Base-by-base conservation (phyloP, 2,113 vertebrate species). In the Ceyx melanurus region DNA sequence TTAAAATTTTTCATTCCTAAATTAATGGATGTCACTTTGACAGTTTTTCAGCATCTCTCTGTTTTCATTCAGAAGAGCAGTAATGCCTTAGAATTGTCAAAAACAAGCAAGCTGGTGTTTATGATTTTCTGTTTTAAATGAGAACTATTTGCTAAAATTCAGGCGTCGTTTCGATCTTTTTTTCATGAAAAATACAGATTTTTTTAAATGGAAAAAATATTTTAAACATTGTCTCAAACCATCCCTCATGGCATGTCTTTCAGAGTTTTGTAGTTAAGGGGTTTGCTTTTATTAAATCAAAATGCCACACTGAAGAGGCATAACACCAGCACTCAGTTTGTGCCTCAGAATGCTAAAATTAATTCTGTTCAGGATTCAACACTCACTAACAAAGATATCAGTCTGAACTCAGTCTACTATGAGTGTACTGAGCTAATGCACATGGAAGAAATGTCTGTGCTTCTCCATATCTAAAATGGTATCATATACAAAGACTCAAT, bases 1-100 rank as follows among this genome's bases (percentile, higher is more conserved):
- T 79, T 87, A 71, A 88, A 94, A 87, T 16, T 3, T 8, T 88
- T 91, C 71, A 42, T 10, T 92, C 88, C 56, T 77, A 93, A 92
- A 82, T 90, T 70, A 56, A 8, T 77, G 20, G 9, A 37, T 93
- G 13, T 31, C 29, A 68, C 13, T 89, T 93, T 4, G 2, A 9
- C 14, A 73, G 26, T 68, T 51, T 87, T 84, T 17, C 10, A 45
- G 19, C 26, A 45, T 9, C 4, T 76, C 9, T 35, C 17, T 46
- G 5, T 64, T 95, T 89, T 82, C n/a, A 62, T 77, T 79, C n/a
- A 64, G 60, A 83, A 89, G 58, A 86, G 53, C 29, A 75, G 4
- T 37, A 40, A 61, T 31, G 13, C 15, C 56, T 86, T 60, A 78
- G 31, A 73, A 92, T 15, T 51, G 61, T 62, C 35, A 92, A 87